These are phyloP conservation scores for Thaleichthys pacificus DNA, from an alignment of 2,797 vertebrate genomes.

Conservation along the genomic window DNA sequence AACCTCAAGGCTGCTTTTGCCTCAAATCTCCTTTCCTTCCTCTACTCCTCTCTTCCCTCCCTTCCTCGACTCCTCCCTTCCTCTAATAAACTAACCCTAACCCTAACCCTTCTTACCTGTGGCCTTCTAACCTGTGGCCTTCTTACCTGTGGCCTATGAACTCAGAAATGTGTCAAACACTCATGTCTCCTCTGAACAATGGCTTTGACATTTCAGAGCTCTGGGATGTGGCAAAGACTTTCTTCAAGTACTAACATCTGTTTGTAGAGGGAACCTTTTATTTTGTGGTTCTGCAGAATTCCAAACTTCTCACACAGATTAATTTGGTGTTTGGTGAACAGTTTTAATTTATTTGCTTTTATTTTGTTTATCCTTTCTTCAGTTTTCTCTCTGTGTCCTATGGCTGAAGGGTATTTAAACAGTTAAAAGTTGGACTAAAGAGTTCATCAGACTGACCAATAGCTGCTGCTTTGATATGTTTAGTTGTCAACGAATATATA, in stretches of 20 bases:
- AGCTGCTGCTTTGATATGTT: conserved; percentile 90
- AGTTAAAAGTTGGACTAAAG: conserved; percentile 75
- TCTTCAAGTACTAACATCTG: conserved; percentile 73
- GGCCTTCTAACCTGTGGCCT: conserved; percentile 75
- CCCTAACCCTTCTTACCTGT: conserved; percentile 43
- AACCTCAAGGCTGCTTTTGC: conserved; percentile 78
- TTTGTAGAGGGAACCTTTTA: conserved; percentile 54
- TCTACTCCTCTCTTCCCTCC: conserved; percentile 12
- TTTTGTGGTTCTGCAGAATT: conserved; percentile 72
- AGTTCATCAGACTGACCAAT: conserved; percentile 93
- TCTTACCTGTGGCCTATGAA: conserved; percentile 76
- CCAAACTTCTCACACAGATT: conserved; percentile 73
- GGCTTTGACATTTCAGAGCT: conserved; percentile 61
- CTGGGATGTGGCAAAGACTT: conserved; percentile 62
- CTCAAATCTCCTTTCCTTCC: conserved; percentile 40
- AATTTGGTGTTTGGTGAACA: conserved; percentile 71
- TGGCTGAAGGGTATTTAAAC: conserved; percentile 85
- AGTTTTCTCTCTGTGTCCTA: conserved; percentile 62
- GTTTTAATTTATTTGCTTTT: conserved; percentile 79
- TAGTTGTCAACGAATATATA: conserved; percentile 65
- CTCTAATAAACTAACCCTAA: conserved; percentile 13
- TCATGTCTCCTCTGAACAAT: conserved; percentile 66
- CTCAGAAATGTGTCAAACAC: conserved; percentile 68
- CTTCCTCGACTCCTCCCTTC: conserved; percentile 13
- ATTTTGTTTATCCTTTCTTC: conserved; percentile 35